Base-by-base conservation (phyloP, 2,888 invertebrate genomes). In the Globia sparganii region DNA sequence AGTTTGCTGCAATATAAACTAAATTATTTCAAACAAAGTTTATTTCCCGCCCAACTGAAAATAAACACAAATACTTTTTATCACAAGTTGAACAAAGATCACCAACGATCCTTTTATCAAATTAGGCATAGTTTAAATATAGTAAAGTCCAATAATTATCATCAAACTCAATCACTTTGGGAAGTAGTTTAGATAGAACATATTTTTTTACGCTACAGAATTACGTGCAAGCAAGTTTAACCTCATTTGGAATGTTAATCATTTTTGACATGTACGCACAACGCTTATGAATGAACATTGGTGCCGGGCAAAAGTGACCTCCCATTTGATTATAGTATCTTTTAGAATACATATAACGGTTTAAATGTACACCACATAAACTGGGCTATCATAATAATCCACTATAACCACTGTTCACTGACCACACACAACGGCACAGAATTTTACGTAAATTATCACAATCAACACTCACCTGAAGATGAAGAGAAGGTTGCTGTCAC, bases 401-500 rank as follows among this genome's bases (percentile, higher is more conserved):
- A 61, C 56, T 28, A 2, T 34, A 64, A 15, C 13, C 71, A 74
- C 70, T 84, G 40, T 76, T 59, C 70, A 72, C 72, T 81, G 62
- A 72, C 34, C 73, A 66, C 76, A 74, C 75, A 53, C 18, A 40
- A 73, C 49, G 43, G 37, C 53, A 72, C 34, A 72, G 5, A 56
- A 46, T 61, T 81, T 75, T 75, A 64, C 37, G 28, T 76, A 61
- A 78, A 77, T 71, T 74, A 77, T 34, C 62, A 78, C 64, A 82
- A 73, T 75, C 68, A 73, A 80, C 62, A 76, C 88, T 86, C 64
- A 88, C 88, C 86, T 86, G 90, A 85, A 83, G 87, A 86, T 86
- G 90, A 85, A 83, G 87, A 86, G 75, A 87, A 86, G 69, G 87
- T 87, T 76, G 87, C 88, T 86, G 87, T 91, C 49, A 49, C 49